A percentile compares a stretch with the other conserved stretches of the same genome.
phyloP scores from a whole-genome alignment of 2,888 invertebrate genomes.

The Athalia cordata region DNA sequence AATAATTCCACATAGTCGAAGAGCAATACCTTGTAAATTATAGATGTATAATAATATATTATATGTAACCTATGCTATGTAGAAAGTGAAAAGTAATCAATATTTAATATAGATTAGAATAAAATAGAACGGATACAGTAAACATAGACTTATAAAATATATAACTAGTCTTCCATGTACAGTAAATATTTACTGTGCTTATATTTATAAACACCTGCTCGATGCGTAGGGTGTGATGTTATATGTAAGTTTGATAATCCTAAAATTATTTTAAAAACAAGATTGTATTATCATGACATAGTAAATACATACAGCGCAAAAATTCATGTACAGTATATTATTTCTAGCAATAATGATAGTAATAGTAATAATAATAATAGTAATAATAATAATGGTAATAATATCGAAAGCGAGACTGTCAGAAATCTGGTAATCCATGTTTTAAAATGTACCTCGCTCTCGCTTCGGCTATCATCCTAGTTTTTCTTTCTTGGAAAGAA shows the following conservation, averaged over 20 bases:
- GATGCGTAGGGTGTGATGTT: constrained; percentile 34
- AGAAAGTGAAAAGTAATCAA: constrained; percentile 7
- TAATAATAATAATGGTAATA: constrained; percentile 42
- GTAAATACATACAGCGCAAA: constrained; percentile 66
- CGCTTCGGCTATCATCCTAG: constrained; percentile 85
- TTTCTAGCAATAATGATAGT: constrained; percentile 1
- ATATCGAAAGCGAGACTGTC: constrained; percentile 60
- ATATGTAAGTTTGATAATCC: constrained; percentile 24
- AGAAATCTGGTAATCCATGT: constrained; percentile 77
- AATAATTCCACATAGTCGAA: too few species aligned
- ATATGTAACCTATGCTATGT: too few species aligned
- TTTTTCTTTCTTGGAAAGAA: constrained; percentile 87
- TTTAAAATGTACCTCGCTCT: constrained; percentile 86
- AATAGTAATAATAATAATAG: background rate
- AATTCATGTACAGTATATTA: constrained; percentile 55
- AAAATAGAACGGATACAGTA: background rate
- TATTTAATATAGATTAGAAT: constrained; percentile 11
- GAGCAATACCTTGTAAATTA: too few species aligned
- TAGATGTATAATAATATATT: too few species aligned
- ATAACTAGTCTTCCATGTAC: constrained; percentile 59
- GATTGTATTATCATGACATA: constrained; percentile 64
- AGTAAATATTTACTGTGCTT: constrained; percentile 48
- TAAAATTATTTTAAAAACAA: constrained; percentile 62
- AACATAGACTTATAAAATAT: constrained; percentile 9
- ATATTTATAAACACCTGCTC: background rate